Conservation (phyloP, 2,888 invertebrate species). For the Heliconius ethilla region DNA sequence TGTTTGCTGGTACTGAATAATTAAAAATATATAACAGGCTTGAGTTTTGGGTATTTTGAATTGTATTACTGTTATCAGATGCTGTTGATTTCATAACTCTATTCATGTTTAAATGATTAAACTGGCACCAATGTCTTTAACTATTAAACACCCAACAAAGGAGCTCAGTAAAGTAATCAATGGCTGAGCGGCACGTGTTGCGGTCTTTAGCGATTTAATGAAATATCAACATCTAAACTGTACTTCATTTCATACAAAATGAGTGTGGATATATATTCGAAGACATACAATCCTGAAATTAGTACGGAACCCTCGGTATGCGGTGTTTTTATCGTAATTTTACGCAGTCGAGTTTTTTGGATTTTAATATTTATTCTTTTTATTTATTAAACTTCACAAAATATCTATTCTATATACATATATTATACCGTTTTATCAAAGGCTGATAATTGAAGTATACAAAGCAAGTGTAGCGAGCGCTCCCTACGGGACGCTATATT, state of each 20-base stretch:
- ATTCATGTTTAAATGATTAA: too few species aligned
- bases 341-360: too few species aligned
- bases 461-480: background rate
- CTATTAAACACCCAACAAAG: background rate
- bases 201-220: background rate
- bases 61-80: background rate
- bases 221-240: background rate
- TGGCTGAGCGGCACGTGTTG: too few species aligned
- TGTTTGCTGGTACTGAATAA: background rate
- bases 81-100: background rate
- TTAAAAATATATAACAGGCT: background rate
- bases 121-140: background rate
- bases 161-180: too few species aligned
- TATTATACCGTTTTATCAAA: background rate
- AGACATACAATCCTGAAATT: too few species aligned
- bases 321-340: too few species aligned
- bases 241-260: too few species aligned
- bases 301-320: too few species aligned
- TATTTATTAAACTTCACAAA: background rate
- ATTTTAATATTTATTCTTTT: background rate
- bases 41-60: background rate
- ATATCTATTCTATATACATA: background rate
- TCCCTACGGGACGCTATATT: constrained; percentile 32
- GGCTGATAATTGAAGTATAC: constrained; percentile 13
- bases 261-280: too few species aligned